These are phyloP conservation scores for Rhaphigaster nebulosa DNA, from an alignment of 2,888 invertebrate genomes.

Conservation along the genomic window DNA sequence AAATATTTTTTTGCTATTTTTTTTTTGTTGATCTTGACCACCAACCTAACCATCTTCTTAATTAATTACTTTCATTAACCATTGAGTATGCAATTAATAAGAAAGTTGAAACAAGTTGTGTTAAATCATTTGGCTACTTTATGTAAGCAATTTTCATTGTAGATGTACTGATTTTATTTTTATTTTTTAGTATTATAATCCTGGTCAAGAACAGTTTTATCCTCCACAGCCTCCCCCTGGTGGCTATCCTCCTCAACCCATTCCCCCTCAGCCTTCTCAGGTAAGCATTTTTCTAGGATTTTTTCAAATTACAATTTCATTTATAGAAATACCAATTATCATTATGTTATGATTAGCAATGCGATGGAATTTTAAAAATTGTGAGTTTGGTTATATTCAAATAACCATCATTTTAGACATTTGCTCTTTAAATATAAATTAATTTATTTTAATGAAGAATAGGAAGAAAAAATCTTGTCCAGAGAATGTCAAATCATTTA, in stretches of 20 bases:
- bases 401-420: not conserved
- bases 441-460: too few species aligned
- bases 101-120: too few species aligned
- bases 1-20: too few species aligned
- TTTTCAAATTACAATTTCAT: not conserved
- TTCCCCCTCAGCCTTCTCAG: conserved; percentile 18
- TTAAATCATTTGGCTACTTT: not conserved
- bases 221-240: conserved; percentile 46
- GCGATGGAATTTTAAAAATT: not conserved
- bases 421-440: not conserved
- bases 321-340: not conserved
- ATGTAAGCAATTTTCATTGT: not conserved
- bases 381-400: not conserved
- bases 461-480: too few species aligned
- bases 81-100: too few species aligned
- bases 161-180: not conserved
- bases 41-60: too few species aligned
- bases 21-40: too few species aligned
- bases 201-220: conserved; percentile 54
- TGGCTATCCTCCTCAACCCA: conserved; percentile 34
- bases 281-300: not conserved
- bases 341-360: not conserved
- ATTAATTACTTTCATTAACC: too few species aligned
- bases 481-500: too few species aligned
- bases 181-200: conserved; percentile 45